These are phyloP conservation scores for Tympanoctomys barrerae DNA, from an alignment of 2,797 vertebrate species.

Conservation along the genomic window DNA sequence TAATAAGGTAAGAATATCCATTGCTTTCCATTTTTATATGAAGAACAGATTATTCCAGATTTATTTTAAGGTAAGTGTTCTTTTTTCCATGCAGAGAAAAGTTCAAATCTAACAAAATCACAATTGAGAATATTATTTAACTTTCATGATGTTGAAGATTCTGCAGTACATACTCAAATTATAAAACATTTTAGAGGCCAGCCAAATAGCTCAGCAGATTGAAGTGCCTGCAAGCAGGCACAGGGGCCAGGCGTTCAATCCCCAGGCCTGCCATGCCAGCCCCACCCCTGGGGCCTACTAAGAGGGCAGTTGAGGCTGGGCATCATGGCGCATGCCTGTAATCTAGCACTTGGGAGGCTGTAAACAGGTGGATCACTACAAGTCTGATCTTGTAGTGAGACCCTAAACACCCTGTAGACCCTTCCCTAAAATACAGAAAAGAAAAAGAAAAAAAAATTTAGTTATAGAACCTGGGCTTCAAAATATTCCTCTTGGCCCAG, in stretches of 20 bases:
- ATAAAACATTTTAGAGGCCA: neutral
- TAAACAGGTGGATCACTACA: no score
- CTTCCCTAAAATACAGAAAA: no score
- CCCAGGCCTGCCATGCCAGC: no score
- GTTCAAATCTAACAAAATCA: slow-evolving; percentile 52
- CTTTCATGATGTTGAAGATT: slow-evolving; percentile 23
- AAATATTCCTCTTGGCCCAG: slow-evolving; percentile 36
- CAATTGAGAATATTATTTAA: neutral
- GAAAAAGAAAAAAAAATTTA: neutral
- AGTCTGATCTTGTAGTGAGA: no score
- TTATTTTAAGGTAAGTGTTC: neutral
- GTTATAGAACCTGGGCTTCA: slow-evolving; percentile 22
- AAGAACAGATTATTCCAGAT: neutral
- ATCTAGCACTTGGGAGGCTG: no score
- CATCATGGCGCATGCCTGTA: no score
- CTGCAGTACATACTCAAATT: slow-evolving; percentile 3
- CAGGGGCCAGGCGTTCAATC: no score
- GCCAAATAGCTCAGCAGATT: no score
- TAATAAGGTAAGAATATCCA: slow-evolving; percentile 94
- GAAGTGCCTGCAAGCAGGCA: no score
- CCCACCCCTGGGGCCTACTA: no score
- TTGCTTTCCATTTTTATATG: slow-evolving; percentile 24
- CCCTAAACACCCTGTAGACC: no score
- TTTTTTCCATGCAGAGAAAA: slow-evolving; percentile 22
- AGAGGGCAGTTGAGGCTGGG: no score